Conservation (phyloP, 2,888 invertebrate genomes). For the Cerastis leucographa region DNA sequence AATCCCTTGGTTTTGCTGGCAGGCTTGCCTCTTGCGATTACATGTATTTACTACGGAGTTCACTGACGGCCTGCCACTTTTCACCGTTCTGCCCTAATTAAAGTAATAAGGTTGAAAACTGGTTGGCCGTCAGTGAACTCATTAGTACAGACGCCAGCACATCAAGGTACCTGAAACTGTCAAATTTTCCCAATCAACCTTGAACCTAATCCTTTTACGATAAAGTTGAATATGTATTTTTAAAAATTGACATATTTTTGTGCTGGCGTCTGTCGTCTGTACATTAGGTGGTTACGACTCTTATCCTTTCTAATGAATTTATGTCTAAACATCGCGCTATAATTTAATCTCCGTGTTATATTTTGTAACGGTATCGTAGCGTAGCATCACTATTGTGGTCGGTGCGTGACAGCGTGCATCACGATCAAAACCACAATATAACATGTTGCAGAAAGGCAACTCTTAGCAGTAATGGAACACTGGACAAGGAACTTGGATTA, state of each 20-base stretch:
- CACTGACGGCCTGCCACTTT: too few species aligned
- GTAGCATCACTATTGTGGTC: conserved; percentile 66
- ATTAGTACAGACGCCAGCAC: too few species aligned
- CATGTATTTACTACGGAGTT: neutral
- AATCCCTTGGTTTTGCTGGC: neutral
- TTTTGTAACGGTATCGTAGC: conserved; percentile 33
- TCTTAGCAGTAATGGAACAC: neutral
- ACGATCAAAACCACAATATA: conserved; percentile 64
- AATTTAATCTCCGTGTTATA: conserved; percentile 11
- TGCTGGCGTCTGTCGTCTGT: too few species aligned
- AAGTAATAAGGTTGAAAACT: too few species aligned
- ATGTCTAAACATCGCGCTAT: conserved; percentile 17
- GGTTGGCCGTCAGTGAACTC: too few species aligned
- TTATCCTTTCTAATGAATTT: neutral
- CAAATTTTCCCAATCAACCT: too few species aligned
- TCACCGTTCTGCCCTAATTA: too few species aligned
- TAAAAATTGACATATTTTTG: too few species aligned
- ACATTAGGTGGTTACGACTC: neutral
- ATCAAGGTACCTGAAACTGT: too few species aligned
- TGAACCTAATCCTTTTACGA: too few species aligned
- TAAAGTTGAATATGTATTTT: too few species aligned
- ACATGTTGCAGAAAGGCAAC: conserved; percentile 29
- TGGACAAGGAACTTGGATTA: neutral
- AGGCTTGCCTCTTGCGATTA: neutral
- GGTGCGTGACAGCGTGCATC: conserved; percentile 76